Evolutionary conservation across 2,113 vertebrate genomes (phyloP).

Genomic region (Bos taurus): DNA sequence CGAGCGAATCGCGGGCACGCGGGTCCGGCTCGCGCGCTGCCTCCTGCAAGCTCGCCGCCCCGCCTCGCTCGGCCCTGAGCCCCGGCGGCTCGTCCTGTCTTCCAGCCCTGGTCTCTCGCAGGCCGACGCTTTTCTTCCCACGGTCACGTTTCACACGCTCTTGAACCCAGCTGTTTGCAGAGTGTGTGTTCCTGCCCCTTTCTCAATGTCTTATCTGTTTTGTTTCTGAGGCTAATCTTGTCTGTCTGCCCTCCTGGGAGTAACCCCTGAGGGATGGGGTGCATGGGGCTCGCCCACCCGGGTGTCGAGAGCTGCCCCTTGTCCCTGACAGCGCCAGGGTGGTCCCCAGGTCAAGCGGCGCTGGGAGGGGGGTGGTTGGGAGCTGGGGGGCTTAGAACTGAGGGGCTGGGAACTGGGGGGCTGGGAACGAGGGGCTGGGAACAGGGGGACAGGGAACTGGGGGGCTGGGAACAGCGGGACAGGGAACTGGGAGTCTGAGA

Average conservation of each 20-base stretch:
- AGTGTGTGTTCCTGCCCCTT: not conserved
- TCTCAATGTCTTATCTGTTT: not conserved
- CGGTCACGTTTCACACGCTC: not conserved
- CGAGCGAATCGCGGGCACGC: rapidly evolving
- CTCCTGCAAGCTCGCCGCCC: not conserved
- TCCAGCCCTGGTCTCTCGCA: not conserved
- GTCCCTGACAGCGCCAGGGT: too few species aligned
- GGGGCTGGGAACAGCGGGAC: not conserved
- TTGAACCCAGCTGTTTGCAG: not conserved
- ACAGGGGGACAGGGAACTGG: too few species aligned
- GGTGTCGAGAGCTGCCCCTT: not conserved
- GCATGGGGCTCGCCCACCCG: not conserved
- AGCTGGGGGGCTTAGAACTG: not conserved
- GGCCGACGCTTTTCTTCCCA: not conserved
- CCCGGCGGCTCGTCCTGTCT: not conserved
- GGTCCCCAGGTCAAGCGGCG: not conserved
- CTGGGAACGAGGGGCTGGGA: not conserved
- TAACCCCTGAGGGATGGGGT: too few species aligned
- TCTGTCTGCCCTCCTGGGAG: not conserved
- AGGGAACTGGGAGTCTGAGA: too few species aligned
- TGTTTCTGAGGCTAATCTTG: not conserved
- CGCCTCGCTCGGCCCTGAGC: not conserved
- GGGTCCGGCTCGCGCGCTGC: not conserved
- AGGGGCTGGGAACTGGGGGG: not conserved
- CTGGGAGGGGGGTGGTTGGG: not conserved